Base-by-base conservation (phyloP, 2,113 vertebrate genomes). In the Fulmarus glacialis region DNA sequence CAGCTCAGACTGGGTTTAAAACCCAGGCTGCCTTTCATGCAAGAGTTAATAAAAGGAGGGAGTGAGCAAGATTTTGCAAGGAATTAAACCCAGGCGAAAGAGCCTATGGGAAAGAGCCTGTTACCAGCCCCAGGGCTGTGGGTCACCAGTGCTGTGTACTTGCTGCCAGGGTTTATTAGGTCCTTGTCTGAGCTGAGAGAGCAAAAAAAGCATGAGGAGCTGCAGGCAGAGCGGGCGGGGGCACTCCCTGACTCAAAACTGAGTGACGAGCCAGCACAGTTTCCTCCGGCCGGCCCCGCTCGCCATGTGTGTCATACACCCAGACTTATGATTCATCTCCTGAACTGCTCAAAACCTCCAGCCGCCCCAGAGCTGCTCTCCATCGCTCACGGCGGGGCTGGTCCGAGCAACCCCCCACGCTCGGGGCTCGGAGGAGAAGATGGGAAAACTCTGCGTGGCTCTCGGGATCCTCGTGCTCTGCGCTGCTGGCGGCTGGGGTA, bases 31-130 rank as follows among this genome's bases (percentile, higher is more conserved):
- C 93, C 84, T 93, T 36, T 86, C 92, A 60, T 1, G 62, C 66
- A 93, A 95, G 85, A 82, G 96, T 96, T 96, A 97, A 97, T 12
- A 27, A 43, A 29, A 48, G 30, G 55, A 93, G 86, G 64, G 88
- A 81, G 88, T 10, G 71, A 71, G 52, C 30, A 34, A 52, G 72
- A 55, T 32, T 94, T 84, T 30, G 72, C 56, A 22, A 74, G 80
- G 88, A 84, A 82, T 94, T 89, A 91, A 89, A 87, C n/a, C 48
- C 87, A 42, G 47, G 62, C 16, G 7, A 64, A 86, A 62, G 92
- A 93, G 88, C 78, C 93, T 78, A 36, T 68, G 62, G 63, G 86
- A 86, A 82, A 43, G 55, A 71, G 90, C 59, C 64, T 45, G 38
- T 43, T 70, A 21, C 4, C 15, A 85, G 50, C 63, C 43, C 73